Base-by-base conservation (phyloP, 1,140 invertebrate genomes). In the Wiebesia pumilae region DNA sequence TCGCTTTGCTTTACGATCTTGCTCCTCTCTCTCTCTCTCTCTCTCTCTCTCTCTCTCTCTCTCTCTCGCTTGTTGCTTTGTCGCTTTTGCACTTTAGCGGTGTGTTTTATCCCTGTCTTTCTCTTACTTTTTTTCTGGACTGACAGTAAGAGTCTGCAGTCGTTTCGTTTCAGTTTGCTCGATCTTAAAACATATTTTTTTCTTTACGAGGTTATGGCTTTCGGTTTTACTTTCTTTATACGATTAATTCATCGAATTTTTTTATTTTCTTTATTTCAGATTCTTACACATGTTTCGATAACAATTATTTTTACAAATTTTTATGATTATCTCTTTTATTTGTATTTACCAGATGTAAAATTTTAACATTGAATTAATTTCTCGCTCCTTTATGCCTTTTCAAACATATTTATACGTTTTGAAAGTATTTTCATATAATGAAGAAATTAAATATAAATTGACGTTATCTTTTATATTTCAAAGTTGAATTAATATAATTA, bases 11-110 rank as follows among this genome's bases (percentile, higher is more conserved):
- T 86, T 86, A 81, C 79, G 78, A 86, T 71, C 78, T 86, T 86
- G 77, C 40, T 88, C 83, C 84, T 83, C 75, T 85, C 81, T 85
- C 24, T 24, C 69, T 6, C 81, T 30, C 79, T 78, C 65, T 88
- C 87, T 87, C 73, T 71, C 87, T 87, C 77, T 85, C 84, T 81
- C 84, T 82, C 71, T 85, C 78, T 82, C 6, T 19, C 16, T 87
- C 77, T 71, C 87, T 87, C 77, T 85, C 84, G 81, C 84, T 82
- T 65, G 84, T 75, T 84, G 43, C 24, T 19, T 33, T 62, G 21
- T 62, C 77, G 83, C 78, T 81, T 77, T 69, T 81, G 73, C 83
- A 69, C 38, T 78, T n/a, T 47, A 47, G 38, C 58, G 27, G 7
- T 21, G 38, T 43, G 27, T 67, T 81, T 51, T 47, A 10, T 27